Evolutionary conservation across 2,888 invertebrate genomes (phyloP), one percentile per base, ranked within the genome.

Genomic region (Salpingus planirostris): DNA sequence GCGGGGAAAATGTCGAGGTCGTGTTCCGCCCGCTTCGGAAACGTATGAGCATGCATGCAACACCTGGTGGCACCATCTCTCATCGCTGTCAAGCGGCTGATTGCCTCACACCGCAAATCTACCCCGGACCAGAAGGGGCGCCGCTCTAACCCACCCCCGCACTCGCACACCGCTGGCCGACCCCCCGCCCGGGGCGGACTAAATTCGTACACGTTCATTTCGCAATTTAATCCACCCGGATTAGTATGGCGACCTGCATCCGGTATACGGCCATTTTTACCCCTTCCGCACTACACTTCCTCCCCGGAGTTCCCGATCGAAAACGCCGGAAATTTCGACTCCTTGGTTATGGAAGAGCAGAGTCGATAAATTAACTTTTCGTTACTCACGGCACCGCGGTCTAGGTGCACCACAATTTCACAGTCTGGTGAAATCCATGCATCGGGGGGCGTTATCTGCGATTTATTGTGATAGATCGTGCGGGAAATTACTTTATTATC

Each of bases 101-200:
- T 54, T 54, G 53, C 53, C 50, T 53, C 50, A 46, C 41, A 50
- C 55, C 55, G 53, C 53, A 54, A 53, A 53, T 52, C 52, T 49
- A 49, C 50, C 50, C 45, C 35, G 13, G 22, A 24, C 34, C 35
- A 29, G 38, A 34, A 40, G 42, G 47, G 40, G 40, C 36, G 42
- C 28, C 27, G 28, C 7, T 37, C 22, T 33, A 41, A 31, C 34
- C 40, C 44, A 32, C 35, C 30, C 23, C 36, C 22, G 33, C 42
- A 31, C 34, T 39, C 44, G 31, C 35, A 23, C 23, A 30, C 12
- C 21, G 26, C 14, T 13, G 15, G 12, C 15, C 11, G 18, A 21
- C 25, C 39, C 27, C 27, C 36, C 27, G 23, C 10, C 23, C 4
- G 23, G 10, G 10, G 23, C 7, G 36, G 33, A 35, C 40, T 32